A percentile compares a stretch with the other conserved stretches of the same genome.
phyloP scores from a whole-genome alignment of 2,113 vertebrate genomes.

The Phaethon lepturus region DNA sequence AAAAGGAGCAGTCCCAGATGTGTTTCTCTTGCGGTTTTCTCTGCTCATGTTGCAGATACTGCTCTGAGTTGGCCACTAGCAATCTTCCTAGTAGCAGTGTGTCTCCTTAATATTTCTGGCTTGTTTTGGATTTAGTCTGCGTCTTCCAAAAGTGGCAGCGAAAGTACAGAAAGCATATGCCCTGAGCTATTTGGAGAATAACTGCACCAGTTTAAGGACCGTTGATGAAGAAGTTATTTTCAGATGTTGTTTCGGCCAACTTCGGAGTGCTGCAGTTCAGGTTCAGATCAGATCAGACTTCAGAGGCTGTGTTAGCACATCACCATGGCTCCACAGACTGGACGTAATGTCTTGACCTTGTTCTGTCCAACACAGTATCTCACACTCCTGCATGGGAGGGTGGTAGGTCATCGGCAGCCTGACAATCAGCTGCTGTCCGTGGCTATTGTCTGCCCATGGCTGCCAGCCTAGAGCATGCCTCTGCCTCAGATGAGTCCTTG shows the following conservation, averaged over 20 bases:
- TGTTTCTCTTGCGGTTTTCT: not conserved
- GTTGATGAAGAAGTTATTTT: not conserved
- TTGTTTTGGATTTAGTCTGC: not conserved
- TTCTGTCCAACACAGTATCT: not conserved
- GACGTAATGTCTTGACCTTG: not conserved
- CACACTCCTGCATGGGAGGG: not conserved
- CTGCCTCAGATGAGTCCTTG: not conserved
- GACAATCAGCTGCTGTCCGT: not conserved
- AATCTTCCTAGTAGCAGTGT: fast-evolving
- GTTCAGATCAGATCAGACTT: not conserved
- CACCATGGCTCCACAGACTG: not conserved
- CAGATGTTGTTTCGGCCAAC: not conserved
- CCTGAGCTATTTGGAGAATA: not conserved
- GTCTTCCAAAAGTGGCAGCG: not conserved
- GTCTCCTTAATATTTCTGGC: not conserved
- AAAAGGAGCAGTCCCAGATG: not conserved
- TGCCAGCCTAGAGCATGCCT: not conserved
- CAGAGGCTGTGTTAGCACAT: not conserved
- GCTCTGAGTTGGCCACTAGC: not conserved
- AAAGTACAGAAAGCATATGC: not conserved
- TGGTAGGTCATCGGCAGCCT: fast-evolving
- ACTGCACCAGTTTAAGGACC: not conserved
- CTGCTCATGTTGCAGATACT: not conserved
- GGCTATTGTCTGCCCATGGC: fast-evolving
- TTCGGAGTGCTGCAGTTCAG: not conserved